These are phyloP conservation scores for Pyrrhia umbra DNA, from an alignment of 2,888 invertebrate genomes.

Conservation along the genomic window DNA sequence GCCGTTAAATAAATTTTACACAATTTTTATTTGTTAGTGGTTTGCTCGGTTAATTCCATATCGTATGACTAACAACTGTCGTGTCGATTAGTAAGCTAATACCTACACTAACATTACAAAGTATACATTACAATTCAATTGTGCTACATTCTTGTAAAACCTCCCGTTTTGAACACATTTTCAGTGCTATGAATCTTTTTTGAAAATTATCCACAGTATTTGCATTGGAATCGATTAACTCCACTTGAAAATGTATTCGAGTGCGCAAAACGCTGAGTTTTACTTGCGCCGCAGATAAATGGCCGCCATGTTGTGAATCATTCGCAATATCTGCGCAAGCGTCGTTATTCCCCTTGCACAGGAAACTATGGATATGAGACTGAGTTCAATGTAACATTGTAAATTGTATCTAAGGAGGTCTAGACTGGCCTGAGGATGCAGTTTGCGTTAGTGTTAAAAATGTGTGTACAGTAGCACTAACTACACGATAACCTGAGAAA, in stretches of 20 bases:
- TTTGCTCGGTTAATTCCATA: slow-evolving; percentile 40
- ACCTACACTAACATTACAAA: slow-evolving; percentile 20
- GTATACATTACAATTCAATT: slow-evolving; percentile 7
- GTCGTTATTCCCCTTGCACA: slow-evolving; percentile 65
- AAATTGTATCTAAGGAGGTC: slow-evolving; percentile 41
- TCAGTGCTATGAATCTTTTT: not conserved
- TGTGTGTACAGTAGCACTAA: not conserved
- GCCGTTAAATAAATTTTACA: slow-evolving; percentile 11
- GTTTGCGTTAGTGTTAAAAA: slow-evolving; percentile 6
- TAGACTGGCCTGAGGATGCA: slow-evolving; percentile 27
- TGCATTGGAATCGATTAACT: slow-evolving; percentile 4
- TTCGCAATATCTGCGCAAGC: slow-evolving; percentile 54
- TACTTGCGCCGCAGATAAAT: slow-evolving; percentile 47
- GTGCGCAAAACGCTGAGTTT: slow-evolving; percentile 33
- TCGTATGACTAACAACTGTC: slow-evolving; percentile 41
- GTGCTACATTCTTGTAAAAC: not conserved
- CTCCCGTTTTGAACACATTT: not conserved
- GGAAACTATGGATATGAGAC: slow-evolving; percentile 60
- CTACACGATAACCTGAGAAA: too few species aligned
- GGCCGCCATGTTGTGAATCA: slow-evolving; percentile 62
- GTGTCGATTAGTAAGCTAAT: slow-evolving; percentile 39
- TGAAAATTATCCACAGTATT: not conserved
- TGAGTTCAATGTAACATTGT: slow-evolving; percentile 47
- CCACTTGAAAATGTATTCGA: slow-evolving; percentile 24
- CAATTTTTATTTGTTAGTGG: slow-evolving; percentile 30